Percentiles rank a stretch among this genome's conserved stretches.
Conservation (phyloP, 2,113 vertebrate genomes). For the Lates calcarifer region DNA sequence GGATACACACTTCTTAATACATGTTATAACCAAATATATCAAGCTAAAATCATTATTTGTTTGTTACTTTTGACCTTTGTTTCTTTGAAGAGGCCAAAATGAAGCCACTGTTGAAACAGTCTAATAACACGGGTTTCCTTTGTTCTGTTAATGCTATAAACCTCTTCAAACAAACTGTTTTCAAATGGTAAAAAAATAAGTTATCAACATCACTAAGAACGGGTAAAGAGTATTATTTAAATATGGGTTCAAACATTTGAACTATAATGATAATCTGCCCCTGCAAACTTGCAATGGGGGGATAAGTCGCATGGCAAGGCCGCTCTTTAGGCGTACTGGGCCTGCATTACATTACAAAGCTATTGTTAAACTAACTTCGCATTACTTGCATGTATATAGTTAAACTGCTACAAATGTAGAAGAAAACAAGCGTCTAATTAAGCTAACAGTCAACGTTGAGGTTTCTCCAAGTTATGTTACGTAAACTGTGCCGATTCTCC, state of each 20-base stretch:
- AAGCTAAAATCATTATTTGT: background rate
- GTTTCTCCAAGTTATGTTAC: background rate
- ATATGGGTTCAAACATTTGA: too few species aligned
- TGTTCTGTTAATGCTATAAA: background rate
- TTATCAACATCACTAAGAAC: too few species aligned
- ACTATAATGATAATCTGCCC: too few species aligned
- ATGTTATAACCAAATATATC: background rate
- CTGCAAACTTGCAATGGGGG: background rate
- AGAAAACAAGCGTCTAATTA: background rate
- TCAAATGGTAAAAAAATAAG: background rate
- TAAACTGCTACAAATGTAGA: background rate
- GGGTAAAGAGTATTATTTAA: background rate
- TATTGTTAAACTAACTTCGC: too few species aligned
- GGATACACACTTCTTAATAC: background rate
- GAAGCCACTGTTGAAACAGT: background rate
- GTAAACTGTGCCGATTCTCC: background rate
- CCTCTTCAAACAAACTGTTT: background rate
- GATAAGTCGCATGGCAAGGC: slow-evolving; percentile 49
- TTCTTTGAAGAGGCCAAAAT: background rate
- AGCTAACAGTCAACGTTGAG: background rate
- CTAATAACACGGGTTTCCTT: background rate
- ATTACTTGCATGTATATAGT: too few species aligned
- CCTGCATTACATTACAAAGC: background rate
- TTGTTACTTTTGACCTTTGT: background rate
- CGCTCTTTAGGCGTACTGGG: background rate